phyloP scores from a whole-genome alignment of 2,113 vertebrate species.

The Alligator sinensis region DNA sequence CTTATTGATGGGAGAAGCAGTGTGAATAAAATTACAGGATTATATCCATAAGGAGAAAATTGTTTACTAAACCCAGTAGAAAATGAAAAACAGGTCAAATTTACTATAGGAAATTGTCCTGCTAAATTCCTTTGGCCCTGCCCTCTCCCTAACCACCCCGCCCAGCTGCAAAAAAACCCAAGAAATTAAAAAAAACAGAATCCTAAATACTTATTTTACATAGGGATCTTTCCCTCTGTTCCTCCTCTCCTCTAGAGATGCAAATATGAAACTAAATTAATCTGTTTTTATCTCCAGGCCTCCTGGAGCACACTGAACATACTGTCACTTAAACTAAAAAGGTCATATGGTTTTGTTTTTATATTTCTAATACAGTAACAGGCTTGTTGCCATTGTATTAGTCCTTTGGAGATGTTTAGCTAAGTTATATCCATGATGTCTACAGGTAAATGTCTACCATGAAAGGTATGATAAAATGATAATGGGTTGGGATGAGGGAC shows the following conservation, averaged over 20 bases:
- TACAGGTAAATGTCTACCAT: not conserved
- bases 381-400: not conserved
- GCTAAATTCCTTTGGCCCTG: not conserved
- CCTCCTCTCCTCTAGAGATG: not conserved
- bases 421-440: not conserved
- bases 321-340: not conserved
- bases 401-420: not conserved
- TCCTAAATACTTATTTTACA: not conserved
- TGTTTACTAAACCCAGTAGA: slow-evolving; percentile 52
- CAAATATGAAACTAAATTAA: slow-evolving; percentile 5
- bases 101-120: not conserved
- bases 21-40: not conserved
- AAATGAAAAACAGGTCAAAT: slow-evolving; percentile 24
- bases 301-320: not conserved
- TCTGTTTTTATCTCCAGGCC: not conserved
- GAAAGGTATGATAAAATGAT: not conserved
- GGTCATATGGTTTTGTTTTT: not conserved
- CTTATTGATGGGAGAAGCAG: not conserved
- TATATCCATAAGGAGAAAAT: not conserved
- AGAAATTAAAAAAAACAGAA: not conserved
- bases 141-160: not conserved
- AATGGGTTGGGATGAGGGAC: not conserved
- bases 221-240: not conserved
- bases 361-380: not conserved
- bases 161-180: not conserved